Conservation (phyloP, 1,140 invertebrate genomes). For the Tetramorium alpestre region DNA sequence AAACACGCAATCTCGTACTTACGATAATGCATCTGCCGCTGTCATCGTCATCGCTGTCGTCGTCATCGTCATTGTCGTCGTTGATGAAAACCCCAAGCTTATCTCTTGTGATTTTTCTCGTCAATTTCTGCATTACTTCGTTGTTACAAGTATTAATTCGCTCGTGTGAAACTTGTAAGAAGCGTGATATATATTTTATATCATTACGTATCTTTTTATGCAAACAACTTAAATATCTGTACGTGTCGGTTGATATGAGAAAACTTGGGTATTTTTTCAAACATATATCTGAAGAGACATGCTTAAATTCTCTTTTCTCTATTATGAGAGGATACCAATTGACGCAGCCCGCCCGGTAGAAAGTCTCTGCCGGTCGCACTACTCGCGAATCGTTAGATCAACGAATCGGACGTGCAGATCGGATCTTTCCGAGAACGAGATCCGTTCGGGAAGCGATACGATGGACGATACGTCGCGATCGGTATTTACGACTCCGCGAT, state of each 20-base stretch:
- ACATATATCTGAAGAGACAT: background rate
- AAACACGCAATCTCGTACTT: constrained; percentile 84
- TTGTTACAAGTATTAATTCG: background rate
- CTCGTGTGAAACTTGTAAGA: background rate
- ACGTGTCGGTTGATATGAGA: background rate
- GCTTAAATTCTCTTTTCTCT: constrained; percentile 4
- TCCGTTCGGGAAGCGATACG: constrained; percentile 22
- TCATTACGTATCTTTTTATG: background rate
- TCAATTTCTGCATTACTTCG: background rate
- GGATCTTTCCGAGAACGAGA: constrained; percentile 46
- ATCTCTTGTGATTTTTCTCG: constrained; percentile 33
- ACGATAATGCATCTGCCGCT: constrained; percentile 75
- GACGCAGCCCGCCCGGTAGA: constrained; percentile 20
- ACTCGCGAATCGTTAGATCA: constrained; percentile 43
- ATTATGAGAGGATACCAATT: background rate
- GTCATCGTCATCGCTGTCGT: constrained; percentile 10
- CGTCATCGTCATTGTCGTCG: background rate
- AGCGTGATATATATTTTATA: background rate
- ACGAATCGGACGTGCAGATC: constrained; percentile 28
- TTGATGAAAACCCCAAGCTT: constrained; percentile 27
- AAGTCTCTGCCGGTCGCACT: constrained; percentile 25
- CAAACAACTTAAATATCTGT: background rate
- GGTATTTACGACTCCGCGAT: constrained; percentile 47
- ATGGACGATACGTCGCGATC: constrained; percentile 47
- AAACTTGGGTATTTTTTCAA: background rate